Base-by-base conservation (phyloP, 2,888 invertebrate species). In the Lagria hirta region DNA sequence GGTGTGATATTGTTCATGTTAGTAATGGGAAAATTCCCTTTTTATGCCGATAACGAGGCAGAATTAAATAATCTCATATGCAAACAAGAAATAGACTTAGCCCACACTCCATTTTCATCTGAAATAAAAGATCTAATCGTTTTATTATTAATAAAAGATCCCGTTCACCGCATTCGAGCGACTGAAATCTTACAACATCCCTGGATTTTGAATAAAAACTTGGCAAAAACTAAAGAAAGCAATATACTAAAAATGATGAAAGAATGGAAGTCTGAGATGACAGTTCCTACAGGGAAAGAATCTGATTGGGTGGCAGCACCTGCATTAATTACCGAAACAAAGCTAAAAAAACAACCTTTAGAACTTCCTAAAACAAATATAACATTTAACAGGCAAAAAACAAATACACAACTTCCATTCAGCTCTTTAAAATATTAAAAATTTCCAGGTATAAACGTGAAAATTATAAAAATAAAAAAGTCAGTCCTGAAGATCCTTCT, bases 1-100 rank as follows among this genome's bases (percentile, higher is more conserved):
- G 80, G 80, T 5, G 69, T 79, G 12, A 78, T 79, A 36, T 69
- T 76, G 62, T 79, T 74, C 61, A 64, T 72, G 32, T 55, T 79
- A 62, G 61, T 74, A 55, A 59, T 62, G 16, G 72, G 70, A 8
- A 55, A 53, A 17, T 68, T 62, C 49, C 74, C 75, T 1, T 74
- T 73, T 49, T 56, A 50, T 21, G 59, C 65, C 2, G 48, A 37
- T 4, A 60, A 60, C 24, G 66, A 73, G 30, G 52, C 60, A 17
- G 61, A 65, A 17, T 37, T 73, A 16, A 55, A 55, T 4, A 34
- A 51, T n/a, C 50, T 61, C 43, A 73, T 74, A 33, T 62, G 65
- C 35, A 61, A 60, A 12, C 46, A 51, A 3, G 65, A 71, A 17
- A 69, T 69, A 4, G 50, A 60, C 12, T 27, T 44, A n/a, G 13